phyloP scores from a whole-genome alignment of 2,888 invertebrate species.

The Aricia artaxerxes region DNA sequence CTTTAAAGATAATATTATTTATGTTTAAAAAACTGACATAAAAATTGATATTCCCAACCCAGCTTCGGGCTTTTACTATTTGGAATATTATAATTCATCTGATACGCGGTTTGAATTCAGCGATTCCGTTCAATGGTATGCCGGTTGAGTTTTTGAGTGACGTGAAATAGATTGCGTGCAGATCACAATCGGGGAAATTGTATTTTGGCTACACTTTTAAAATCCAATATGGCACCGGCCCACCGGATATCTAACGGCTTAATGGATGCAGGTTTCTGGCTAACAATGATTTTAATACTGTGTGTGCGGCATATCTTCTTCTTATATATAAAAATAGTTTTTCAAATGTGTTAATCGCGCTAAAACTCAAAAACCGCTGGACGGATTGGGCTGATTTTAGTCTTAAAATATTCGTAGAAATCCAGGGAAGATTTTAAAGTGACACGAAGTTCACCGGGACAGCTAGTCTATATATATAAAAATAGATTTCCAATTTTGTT shows the following conservation, averaged over 20 bases:
- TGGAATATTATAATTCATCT: not conserved
- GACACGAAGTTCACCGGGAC: too few species aligned
- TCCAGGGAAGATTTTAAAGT: too few species aligned
- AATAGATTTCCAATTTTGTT: too few species aligned
- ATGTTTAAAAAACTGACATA: not conserved
- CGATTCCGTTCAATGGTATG: conserved; percentile 4
- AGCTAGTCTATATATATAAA: too few species aligned
- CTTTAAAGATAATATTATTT: not conserved
- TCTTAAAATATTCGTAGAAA: too few species aligned
- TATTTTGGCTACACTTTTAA: conserved; percentile 22
- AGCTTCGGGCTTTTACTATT: not conserved
- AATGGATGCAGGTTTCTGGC: conserved; percentile 2
- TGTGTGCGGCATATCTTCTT: too few species aligned
- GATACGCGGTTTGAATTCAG: conserved; percentile 13
- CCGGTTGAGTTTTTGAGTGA: conserved; percentile 29
- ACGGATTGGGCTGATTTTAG: too few species aligned
- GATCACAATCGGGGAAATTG: conserved; percentile 20
- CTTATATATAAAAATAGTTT: too few species aligned
- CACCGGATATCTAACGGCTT: not conserved
- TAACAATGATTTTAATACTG: not conserved
- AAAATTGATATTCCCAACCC: not conserved
- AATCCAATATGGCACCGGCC: not conserved
- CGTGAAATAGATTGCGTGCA: conserved; percentile 29
- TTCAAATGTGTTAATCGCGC: too few species aligned
- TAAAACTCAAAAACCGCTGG: too few species aligned